These are phyloP conservation scores for Plagodis dolabraria DNA, from an alignment of 2,888 invertebrate species.

Conservation along the genomic window DNA sequence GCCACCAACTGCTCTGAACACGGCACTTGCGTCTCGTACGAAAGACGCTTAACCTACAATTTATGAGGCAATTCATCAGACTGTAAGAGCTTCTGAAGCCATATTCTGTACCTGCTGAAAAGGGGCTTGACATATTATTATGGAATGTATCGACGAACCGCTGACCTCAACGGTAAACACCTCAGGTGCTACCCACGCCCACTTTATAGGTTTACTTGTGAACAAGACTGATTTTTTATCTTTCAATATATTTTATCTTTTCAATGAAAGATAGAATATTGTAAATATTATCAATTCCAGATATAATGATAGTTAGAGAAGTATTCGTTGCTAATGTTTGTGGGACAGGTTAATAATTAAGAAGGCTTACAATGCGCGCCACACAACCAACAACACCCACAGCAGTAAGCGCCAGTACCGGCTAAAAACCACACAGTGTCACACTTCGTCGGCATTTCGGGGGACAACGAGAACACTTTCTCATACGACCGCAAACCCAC, in stretches of 20 bases:
- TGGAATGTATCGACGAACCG: slow-evolving; percentile 44
- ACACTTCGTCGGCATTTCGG: too few species aligned
- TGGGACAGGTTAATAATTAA: too few species aligned
- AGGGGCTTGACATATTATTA: slow-evolving; percentile 43
- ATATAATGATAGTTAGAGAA: too few species aligned
- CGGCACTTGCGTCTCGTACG: slow-evolving; percentile 36
- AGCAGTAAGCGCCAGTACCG: too few species aligned
- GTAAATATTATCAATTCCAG: too few species aligned
- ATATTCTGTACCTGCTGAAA: slow-evolving; percentile 47
- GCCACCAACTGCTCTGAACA: slow-evolving; percentile 51
- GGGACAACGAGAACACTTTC: too few species aligned
- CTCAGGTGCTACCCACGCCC: slow-evolving; percentile 12
- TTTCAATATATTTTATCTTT: background rate
- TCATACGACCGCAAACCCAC: too few species aligned
- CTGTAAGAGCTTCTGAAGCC: slow-evolving; percentile 50
- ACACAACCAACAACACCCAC: too few species aligned
- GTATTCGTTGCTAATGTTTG: too few species aligned
- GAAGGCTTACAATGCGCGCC: too few species aligned
- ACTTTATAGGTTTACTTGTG: slow-evolving; percentile 24
- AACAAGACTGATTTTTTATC: slow-evolving; percentile 12
- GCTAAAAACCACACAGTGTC: too few species aligned
- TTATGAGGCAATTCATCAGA: slow-evolving; percentile 66
- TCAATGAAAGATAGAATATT: too few species aligned
- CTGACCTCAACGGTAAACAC: slow-evolving; percentile 38
- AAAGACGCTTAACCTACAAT: slow-evolving; percentile 58